Evolutionary conservation across 2,113 vertebrate genomes (phyloP).

Genomic region (Platichthys stellatus): DNA sequence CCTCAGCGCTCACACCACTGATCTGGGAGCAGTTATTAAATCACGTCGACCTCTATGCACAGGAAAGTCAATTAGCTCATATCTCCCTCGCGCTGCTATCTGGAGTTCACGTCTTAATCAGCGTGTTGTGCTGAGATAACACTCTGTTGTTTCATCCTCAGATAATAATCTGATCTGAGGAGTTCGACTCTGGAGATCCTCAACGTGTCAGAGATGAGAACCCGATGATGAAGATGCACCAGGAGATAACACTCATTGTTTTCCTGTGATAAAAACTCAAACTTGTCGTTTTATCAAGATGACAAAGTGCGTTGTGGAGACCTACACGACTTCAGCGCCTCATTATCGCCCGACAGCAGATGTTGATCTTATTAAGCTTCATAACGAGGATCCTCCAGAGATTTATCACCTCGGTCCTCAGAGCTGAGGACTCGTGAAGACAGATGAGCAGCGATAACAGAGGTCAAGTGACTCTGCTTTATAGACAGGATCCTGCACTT

Average conservation of each 20-base stretch:
- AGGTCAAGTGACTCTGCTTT: background rate
- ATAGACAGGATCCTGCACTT: background rate
- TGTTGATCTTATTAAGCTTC: background rate
- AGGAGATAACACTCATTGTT: background rate
- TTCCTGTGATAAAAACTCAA: background rate
- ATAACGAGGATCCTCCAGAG: background rate
- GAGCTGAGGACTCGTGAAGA: background rate
- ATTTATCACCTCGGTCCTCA: background rate
- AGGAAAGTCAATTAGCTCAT: constrained; percentile 37
- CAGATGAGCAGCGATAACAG: background rate
- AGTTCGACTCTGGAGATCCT: background rate
- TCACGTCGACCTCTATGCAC: background rate
- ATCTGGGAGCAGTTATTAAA: background rate
- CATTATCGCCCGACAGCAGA: constrained; percentile 7
- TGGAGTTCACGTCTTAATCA: constrained; percentile 44
- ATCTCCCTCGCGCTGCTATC: constrained; percentile 31
- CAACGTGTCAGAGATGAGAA: background rate
- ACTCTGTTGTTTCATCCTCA: constrained; percentile 13
- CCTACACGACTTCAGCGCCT: background rate
- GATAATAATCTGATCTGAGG: constrained; percentile 9
- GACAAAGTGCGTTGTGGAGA: background rate
- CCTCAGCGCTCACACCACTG: background rate
- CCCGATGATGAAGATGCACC: background rate
- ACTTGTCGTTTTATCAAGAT: constrained; percentile 28
- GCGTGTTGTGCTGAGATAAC: constrained; percentile 4